Base-by-base conservation (phyloP, 1,140 invertebrate genomes). In the Medauroidea extradentata region DNA sequence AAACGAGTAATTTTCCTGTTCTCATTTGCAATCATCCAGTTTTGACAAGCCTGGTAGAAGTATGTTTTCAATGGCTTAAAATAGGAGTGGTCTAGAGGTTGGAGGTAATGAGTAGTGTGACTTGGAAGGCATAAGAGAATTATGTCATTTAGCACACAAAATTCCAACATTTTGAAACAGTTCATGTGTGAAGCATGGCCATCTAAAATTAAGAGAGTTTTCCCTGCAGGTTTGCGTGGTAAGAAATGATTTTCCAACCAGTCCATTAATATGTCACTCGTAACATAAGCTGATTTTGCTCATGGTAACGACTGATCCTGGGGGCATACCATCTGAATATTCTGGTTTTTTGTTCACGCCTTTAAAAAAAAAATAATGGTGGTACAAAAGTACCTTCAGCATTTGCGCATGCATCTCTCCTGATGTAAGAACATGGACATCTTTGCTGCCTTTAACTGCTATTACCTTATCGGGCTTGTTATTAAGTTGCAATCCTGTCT, bases 21-120 rank as follows among this genome's bases (percentile, higher is more conserved):
- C 1, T 19, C 14, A 21, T 81, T 66, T 53, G 43, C 73, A 63
- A 65, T 48, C 70, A 79, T 68, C 75, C 77, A 82, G 41, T 44
- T 67, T 66, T 77, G 14, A 19, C 48, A 69, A 19, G 68, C 62
- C 50, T 62, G 8, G 13, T 21, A 68, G 21, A 63, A 70, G 13
- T 65, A 39, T 43, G 58, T 48, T 62, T 72, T 71, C 11, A 69
- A 58, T 11, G 61, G 62, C 53, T 66, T 67, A 52, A 69, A 72
- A 54, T 69, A 68, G 46, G 58, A 43, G 52, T 55, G 55, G 50
- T 69, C 67, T 7, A 69, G 41, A n/a, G 66, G 69, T 53, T 72
- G 68, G 34, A 71, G 57, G 51, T 57, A 64, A 11, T 68, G 61
- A 14, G 65, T 70, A 19, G 68, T 68, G 56, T 72, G 66, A 43